Evolutionary conservation across 2,888 invertebrate species (phyloP).

Genomic region (Tetropium fuscum): DNA sequence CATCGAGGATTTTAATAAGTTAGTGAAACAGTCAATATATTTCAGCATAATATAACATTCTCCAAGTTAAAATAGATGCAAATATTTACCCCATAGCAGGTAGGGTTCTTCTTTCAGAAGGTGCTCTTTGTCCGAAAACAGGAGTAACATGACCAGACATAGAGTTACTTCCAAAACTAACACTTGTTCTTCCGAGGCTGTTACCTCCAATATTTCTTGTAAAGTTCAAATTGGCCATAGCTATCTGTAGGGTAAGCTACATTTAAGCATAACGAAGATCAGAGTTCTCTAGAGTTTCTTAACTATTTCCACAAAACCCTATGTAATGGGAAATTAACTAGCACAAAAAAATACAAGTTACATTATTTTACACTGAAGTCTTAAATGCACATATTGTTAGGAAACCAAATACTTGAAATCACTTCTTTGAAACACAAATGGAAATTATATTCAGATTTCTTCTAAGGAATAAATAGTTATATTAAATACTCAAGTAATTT

Average conservation of each 20-base stretch:
- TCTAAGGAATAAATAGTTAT: conserved; percentile 45
- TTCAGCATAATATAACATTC: background rate
- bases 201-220: conserved; percentile 90
- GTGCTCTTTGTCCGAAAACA: conserved; percentile 84
- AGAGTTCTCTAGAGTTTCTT: conserved; percentile 38
- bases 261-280: conserved; percentile 62
- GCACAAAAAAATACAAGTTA: conserved; percentile 58
- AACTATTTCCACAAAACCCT: conserved; percentile 44
- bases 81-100: conserved; percentile 65
- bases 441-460: conserved; percentile 26
- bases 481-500: conserved; percentile 56
- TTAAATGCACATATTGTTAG: conserved; percentile 51
- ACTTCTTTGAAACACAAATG: conserved; percentile 38
- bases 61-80: conserved; percentile 4
- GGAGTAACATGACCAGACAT: conserved; percentile 83
- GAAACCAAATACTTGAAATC: conserved; percentile 48
- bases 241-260: conserved; percentile 66
- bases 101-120: conserved; percentile 79
- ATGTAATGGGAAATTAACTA: conserved; percentile 51
- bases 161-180: conserved; percentile 75
- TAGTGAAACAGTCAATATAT: conserved; percentile 7
- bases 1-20: no score
- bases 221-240: conserved; percentile 95
- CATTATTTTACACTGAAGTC: conserved; percentile 52
- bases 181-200: conserved; percentile 75